A percentile compares a stretch with the other conserved stretches of the same genome.
These are phyloP conservation scores for Serrognathus titanus DNA, from an alignment of 2,888 invertebrate species.

Conservation along the genomic window DNA sequence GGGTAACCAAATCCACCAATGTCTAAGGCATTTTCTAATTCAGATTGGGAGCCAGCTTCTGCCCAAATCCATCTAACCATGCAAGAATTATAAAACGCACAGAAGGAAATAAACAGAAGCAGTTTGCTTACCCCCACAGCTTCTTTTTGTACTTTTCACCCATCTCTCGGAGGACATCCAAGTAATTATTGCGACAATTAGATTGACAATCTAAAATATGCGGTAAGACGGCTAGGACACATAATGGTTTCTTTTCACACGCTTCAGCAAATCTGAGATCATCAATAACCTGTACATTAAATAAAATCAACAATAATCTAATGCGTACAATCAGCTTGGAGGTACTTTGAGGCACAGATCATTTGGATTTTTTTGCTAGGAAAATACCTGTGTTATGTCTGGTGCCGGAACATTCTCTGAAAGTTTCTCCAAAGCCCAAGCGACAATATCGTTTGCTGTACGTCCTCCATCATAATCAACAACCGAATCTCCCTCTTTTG, in stretches of 20 bases:
- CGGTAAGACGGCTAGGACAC: constrained; percentile 86
- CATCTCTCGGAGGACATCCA: constrained; percentile 66
- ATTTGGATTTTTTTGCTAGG: background rate
- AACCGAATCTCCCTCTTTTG: constrained; percentile 64
- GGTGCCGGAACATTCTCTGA: constrained; percentile 88
- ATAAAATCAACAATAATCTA: background rate
- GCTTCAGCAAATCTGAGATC: constrained; percentile 62
- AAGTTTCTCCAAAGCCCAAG: constrained; percentile 83
- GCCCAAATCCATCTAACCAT: constrained; percentile 83
- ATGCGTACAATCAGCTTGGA: no score
- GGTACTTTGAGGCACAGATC: background rate
- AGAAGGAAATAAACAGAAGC: background rate
- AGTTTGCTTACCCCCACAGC: constrained; percentile 75
- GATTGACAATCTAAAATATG: constrained; percentile 95
- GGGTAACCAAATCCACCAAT: constrained; percentile 99
- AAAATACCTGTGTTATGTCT: constrained; percentile 74
- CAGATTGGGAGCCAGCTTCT: constrained; percentile 82
- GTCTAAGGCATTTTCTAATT: constrained; percentile 84
- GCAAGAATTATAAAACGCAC: constrained; percentile 20
- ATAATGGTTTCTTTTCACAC: constrained; percentile 83
- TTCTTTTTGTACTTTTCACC: constrained; percentile 91
- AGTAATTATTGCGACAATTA: constrained; percentile 80
- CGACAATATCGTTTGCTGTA: constrained; percentile 83
- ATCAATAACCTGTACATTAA: constrained; percentile 45
- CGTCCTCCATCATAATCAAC: constrained; percentile 92